These are phyloP conservation scores for Heliconius aoede DNA, from an alignment of 2,888 invertebrate genomes.

Conservation along the genomic window DNA sequence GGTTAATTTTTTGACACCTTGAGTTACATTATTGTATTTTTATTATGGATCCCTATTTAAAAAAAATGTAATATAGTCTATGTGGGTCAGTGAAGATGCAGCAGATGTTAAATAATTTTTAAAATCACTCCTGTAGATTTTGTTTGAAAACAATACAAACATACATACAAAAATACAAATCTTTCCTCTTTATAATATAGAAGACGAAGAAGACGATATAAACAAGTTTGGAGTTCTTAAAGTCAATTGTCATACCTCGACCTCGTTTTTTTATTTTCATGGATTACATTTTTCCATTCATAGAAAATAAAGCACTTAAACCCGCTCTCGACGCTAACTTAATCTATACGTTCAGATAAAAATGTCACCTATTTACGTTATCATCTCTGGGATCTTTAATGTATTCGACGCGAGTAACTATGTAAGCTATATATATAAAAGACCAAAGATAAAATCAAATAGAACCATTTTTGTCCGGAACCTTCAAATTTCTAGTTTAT, in stretches of 20 bases:
- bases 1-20: too few relatives aligned
- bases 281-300: constrained; percentile 3
- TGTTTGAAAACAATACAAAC: too few relatives aligned
- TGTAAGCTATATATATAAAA: constrained; percentile 10
- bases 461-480: constrained; percentile 7
- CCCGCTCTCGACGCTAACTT: not conserved
- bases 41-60: too few relatives aligned
- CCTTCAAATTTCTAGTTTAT: constrained; percentile 12
- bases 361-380: constrained; percentile 20
- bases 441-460: constrained; percentile 20
- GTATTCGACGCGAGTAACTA: constrained; percentile 11
- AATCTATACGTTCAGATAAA: constrained; percentile 18
- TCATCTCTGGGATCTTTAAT: not conserved
- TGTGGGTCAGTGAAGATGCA: too few relatives aligned
- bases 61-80: too few relatives aligned
- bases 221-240: not conserved
- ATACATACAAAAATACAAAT: too few relatives aligned
- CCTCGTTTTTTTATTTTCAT: not conserved
- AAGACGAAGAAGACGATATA: too few relatives aligned
- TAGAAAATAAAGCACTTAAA: not conserved
- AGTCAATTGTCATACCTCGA: not conserved
- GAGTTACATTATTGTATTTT: too few relatives aligned
- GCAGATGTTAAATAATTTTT: too few relatives aligned
- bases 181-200: too few relatives aligned
- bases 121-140: too few relatives aligned